Evolutionary conservation across 2,113 vertebrate genomes (phyloP), one percentile per base, ranked within the genome.

Genomic region (Girardinichthys multiradiatus): DNA sequence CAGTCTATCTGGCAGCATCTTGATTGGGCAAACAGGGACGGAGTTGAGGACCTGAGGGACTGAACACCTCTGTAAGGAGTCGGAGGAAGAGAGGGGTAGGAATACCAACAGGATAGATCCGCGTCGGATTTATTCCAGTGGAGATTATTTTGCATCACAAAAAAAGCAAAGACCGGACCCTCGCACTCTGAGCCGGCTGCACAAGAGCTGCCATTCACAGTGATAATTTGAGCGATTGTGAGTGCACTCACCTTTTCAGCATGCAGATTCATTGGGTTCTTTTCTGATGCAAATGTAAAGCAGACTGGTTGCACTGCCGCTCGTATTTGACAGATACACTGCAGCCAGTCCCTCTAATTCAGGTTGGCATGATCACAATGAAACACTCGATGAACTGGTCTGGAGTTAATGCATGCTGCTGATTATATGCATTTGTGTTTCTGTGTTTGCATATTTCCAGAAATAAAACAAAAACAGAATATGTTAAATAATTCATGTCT

Each of bases 161-260:
- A 54, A 54, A 54, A 48, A 48, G 6, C 8, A n/a, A 3, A 54
- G 24, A 81, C 70, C 84, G 82, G 86, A 82, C 62, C 63, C 48
- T 77, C 70, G 71, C 60, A 66, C 69, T 74, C 65, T 76, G 30
- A 24, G 64, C 70, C 21, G 81, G 82, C 84, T 80, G 77, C 72
- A 68, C 75, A 75, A 79, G 85, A 93, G 91, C 85, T 94, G 91
- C 86, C 91, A 66, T 72, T 83, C 75, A 84, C 63, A 64, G 71
- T 73, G 59, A 76, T 68, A 58, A 35, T 68, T 1, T 63, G n/a
- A 67, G 27, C 67, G 61, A 64, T n/a, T 74, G 45, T 80, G 72
- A 61, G 58, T 64, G 64, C 26, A 75, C 80, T 88, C 86, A 86
- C 88, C 89, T 90, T 85, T 72, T 91, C 77, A 72, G 54, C 63